A percentile compares a stretch with the other conserved stretches of the same genome.
Conservation (phyloP, 92 coral and sea anemone species). For the Palythoa grandiflora region DNA sequence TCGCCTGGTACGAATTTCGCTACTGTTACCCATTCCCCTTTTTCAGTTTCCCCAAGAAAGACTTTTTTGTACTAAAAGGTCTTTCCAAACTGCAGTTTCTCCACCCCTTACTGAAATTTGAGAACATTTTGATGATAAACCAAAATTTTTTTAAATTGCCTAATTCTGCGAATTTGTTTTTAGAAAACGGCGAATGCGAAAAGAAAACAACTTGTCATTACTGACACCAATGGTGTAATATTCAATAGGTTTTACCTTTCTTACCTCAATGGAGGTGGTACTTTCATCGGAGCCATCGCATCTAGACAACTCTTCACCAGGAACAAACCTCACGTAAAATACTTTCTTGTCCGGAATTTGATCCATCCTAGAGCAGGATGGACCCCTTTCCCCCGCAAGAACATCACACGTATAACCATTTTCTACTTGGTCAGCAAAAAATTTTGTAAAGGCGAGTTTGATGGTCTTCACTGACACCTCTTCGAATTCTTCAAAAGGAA, state of each 20-base stretch:
- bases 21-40: slow-evolving; percentile 22
- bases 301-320: slow-evolving; percentile 18
- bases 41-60: slow-evolving; percentile 42
- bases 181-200: neutral
- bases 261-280: slow-evolving; percentile 24
- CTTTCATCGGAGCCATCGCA: neutral
- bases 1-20: slow-evolving; percentile 41
- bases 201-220: neutral
- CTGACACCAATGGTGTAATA: neutral
- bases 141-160: neutral
- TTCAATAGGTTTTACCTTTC: neutral
- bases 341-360: slow-evolving; percentile 7
- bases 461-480: neutral
- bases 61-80: slow-evolving; percentile 53
- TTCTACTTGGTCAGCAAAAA: neutral
- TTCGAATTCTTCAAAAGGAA: slow-evolving; percentile 9
- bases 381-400: slow-evolving; percentile 24
- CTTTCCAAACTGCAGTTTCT: slow-evolving; percentile 48
- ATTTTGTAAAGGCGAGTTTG: slow-evolving; percentile 10
- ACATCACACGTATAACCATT: slow-evolving; percentile 15
- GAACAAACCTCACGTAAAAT: slow-evolving; percentile 24
- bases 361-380: slow-evolving; percentile 29
- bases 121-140: too few relatives aligned
- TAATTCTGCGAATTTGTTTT: neutral
- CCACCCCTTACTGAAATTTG: neutral